Conservation (phyloP, 2,797 vertebrate species). For the Hippocampus kuda region DNA sequence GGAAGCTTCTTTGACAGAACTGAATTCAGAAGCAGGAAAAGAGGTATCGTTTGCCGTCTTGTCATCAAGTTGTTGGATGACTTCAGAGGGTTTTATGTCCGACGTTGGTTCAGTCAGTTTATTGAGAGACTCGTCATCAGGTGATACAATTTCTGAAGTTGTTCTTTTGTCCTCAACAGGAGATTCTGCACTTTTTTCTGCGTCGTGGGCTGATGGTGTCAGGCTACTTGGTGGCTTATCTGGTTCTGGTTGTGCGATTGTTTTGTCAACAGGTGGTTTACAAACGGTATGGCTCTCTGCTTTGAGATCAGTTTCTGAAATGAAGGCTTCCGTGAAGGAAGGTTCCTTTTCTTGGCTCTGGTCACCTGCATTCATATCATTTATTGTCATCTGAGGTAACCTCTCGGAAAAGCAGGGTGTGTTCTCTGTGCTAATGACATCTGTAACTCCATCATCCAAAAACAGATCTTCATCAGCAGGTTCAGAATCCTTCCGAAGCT, state of each 20-base stretch:
- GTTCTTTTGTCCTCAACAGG: constrained; percentile 8
- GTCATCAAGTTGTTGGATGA: constrained; percentile 13
- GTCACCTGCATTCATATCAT: constrained; percentile 10
- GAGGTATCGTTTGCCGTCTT: constrained; percentile 18
- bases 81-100: constrained; percentile 24
- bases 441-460: constrained; percentile 8
- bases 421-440: constrained; percentile 14
- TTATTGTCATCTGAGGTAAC: constrained; percentile 3
- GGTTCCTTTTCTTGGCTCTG: constrained; percentile 13
- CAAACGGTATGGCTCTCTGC: constrained; percentile 9
- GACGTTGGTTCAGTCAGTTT: constrained; percentile 12
- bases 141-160: constrained; percentile 8
- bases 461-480: constrained; percentile 11
- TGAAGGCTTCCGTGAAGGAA: constrained; percentile 5
- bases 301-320: constrained; percentile 19
- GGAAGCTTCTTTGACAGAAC: constrained; percentile 19
- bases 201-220: constrained; percentile 5
- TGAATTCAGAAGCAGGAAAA: constrained; percentile 16
- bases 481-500: constrained; percentile 21
- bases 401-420: constrained; percentile 19
- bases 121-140: constrained; percentile 16
- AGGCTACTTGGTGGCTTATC: not conserved
- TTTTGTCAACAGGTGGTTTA: constrained; percentile 8
- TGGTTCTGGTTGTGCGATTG: constrained; percentile 4
- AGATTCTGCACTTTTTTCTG: constrained; percentile 11